These are phyloP conservation scores for Zootermopsis nevadensis DNA, from an alignment of 2,888 invertebrate species.

Conservation along the genomic window DNA sequence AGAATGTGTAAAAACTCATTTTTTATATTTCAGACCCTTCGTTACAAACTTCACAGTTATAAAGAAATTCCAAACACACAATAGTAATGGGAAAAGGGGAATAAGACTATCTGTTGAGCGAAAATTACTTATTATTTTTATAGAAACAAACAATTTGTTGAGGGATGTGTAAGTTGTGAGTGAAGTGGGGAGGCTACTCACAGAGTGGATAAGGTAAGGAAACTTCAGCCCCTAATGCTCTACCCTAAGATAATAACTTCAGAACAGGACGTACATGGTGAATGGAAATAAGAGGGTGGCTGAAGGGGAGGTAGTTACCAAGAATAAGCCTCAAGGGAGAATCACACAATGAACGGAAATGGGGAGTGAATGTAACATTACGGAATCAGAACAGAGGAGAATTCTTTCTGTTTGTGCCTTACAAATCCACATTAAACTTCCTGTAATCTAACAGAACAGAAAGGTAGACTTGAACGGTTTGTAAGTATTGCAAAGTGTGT, in stretches of 20 bases:
- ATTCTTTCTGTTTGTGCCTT: conserved; percentile 23
- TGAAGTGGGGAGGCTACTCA: neutral
- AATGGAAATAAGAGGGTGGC: conserved; percentile 31
- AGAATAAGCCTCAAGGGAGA: conserved; percentile 33
- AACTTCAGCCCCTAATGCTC: conserved; percentile 28
- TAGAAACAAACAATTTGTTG: conserved; percentile 16
- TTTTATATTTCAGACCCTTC: neutral
- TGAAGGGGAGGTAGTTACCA: neutral
- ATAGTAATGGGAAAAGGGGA: conserved; percentile 12
- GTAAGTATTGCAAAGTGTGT: no score
- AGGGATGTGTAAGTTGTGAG: neutral
- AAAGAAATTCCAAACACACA: neutral
- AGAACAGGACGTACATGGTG: conserved; percentile 1
- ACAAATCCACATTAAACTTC: neutral
- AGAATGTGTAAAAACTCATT: neutral
- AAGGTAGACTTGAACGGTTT: no score
- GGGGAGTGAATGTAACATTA: conserved; percentile 30
- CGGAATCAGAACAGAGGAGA: conserved; percentile 34
- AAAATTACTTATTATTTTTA: conserved; percentile 37
- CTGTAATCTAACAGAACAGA: neutral
- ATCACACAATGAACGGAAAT: conserved; percentile 29
- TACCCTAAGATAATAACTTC: conserved; percentile 38
- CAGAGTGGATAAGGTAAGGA: conserved; percentile 10
- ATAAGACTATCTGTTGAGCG: neutral
- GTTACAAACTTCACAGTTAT: neutral